Conservation (phyloP, 2,113 vertebrate genomes). For the Melanostigma gelatinosum region DNA sequence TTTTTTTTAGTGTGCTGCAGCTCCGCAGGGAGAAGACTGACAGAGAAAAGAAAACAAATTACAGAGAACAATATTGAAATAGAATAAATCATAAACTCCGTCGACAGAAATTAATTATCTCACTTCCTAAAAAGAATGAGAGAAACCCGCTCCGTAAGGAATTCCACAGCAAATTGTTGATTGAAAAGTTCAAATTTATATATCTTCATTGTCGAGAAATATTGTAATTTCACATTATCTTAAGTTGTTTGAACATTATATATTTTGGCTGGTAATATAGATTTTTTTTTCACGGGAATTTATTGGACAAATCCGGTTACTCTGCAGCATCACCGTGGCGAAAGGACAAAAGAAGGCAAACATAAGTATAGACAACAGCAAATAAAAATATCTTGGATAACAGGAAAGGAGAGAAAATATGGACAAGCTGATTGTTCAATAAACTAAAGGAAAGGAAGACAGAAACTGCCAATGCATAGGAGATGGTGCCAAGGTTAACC, state of each 20-base stretch:
- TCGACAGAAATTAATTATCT: not conserved
- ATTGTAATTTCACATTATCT: not conserved
- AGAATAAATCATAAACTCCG: not conserved
- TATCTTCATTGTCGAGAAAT: not conserved
- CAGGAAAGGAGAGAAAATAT: not conserved
- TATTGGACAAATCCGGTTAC: not conserved
- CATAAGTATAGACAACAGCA: not conserved
- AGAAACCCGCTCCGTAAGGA: not conserved
- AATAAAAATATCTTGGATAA: not conserved
- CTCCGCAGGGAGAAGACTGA: not conserved
- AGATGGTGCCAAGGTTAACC: slow-evolving; percentile 23
- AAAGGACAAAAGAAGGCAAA: not conserved
- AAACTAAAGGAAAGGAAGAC: not conserved
- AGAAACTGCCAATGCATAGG: slow-evolving; percentile 2
- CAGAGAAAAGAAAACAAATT: not conserved
- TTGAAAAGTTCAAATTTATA: not conserved
- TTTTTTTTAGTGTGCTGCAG: not conserved
- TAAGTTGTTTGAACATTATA: not conserved
- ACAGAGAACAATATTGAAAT: slow-evolving; percentile 1
- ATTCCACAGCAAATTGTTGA: not conserved
- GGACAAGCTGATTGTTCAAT: not conserved
- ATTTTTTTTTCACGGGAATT: too few species aligned
- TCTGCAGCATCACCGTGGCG: not conserved
- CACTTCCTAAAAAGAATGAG: not conserved
- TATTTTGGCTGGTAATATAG: not conserved